phyloP scores from a whole-genome alignment of 2,113 vertebrate species.

The Tachycineta bicolor region DNA sequence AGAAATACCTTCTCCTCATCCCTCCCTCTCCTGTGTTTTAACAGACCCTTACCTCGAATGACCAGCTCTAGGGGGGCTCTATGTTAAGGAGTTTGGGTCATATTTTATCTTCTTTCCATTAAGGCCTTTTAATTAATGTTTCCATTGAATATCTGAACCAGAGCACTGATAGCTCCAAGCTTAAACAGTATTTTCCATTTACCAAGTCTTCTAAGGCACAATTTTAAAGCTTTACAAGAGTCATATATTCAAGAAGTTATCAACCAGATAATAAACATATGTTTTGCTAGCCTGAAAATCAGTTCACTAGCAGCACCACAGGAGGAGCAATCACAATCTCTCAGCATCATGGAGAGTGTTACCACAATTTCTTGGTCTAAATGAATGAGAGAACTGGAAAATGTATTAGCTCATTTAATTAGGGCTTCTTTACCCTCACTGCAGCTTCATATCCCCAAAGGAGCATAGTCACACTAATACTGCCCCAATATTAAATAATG shows the following conservation, averaged over 20 bases:
- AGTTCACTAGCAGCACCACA: neutral
- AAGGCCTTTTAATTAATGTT: neutral
- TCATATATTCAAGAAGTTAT: neutral
- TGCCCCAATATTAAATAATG: neutral
- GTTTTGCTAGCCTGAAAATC: neutral
- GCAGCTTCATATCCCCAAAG: neutral
- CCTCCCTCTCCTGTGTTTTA: neutral
- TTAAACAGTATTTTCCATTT: neutral
- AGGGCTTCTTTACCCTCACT: neutral
- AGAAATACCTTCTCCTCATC: neutral
- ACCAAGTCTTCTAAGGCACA: neutral
- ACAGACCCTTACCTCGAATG: neutral
- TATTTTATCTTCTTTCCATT: neutral
- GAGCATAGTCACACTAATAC: neutral
- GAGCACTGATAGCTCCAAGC: neutral
- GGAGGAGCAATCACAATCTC: neutral
- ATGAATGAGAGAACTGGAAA: neutral
- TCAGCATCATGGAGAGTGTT: neutral
- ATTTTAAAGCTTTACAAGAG: neutral
- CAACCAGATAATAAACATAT: neutral
- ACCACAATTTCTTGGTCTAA: neutral
- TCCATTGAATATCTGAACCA: neutral
- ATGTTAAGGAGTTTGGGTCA: neutral
- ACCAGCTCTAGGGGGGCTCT: neutral
- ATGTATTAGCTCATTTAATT: neutral